Evolutionary conservation across 2,888 invertebrate species (phyloP).

Genomic region (Strigamia maritima): DNA sequence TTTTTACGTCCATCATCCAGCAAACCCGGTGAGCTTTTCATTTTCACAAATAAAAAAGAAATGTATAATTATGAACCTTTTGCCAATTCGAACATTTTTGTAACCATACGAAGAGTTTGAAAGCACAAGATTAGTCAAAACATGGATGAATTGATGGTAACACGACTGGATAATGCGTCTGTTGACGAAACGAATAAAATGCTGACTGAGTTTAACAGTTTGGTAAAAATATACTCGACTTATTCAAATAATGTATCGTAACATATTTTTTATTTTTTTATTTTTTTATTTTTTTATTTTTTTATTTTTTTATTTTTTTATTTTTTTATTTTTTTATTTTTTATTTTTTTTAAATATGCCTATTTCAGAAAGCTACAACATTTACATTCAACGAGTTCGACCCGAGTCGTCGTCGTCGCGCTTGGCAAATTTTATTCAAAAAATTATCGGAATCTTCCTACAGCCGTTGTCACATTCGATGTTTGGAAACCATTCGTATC

Average conservation of each 20-base stretch:
- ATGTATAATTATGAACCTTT: neutral
- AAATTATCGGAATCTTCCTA: conserved; percentile 58
- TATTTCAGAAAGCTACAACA: conserved; percentile 56
- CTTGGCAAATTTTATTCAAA: conserved; percentile 64
- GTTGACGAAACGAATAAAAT: conserved; percentile 46
- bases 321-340: neutral
- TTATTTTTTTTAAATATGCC: too few relatives aligned
- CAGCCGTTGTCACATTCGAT: conserved; percentile 57
- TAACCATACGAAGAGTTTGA: neutral
- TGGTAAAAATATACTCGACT: conserved; percentile 52
- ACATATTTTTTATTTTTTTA: too few relatives aligned
- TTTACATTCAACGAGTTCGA: conserved; percentile 64
- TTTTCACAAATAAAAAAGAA: neutral
- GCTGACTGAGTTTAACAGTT: conserved; percentile 52
- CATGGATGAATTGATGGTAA: conserved; percentile 39
- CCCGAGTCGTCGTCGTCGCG: conserved; percentile 57
- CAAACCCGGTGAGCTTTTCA: too few relatives aligned
- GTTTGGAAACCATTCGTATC: conserved; percentile 63
- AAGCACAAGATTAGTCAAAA: neutral
- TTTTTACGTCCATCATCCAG: too few relatives aligned
- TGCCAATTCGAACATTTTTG: neutral
- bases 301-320: too few relatives aligned
- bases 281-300: too few relatives aligned
- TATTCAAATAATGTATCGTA: too few relatives aligned
- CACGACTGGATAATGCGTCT: conserved; percentile 40